Evolutionary conservation across 2,797 vertebrate genomes (phyloP), one percentile per base, ranked within the genome.

Genomic region (Pipistrellus pygmaeus): DNA sequence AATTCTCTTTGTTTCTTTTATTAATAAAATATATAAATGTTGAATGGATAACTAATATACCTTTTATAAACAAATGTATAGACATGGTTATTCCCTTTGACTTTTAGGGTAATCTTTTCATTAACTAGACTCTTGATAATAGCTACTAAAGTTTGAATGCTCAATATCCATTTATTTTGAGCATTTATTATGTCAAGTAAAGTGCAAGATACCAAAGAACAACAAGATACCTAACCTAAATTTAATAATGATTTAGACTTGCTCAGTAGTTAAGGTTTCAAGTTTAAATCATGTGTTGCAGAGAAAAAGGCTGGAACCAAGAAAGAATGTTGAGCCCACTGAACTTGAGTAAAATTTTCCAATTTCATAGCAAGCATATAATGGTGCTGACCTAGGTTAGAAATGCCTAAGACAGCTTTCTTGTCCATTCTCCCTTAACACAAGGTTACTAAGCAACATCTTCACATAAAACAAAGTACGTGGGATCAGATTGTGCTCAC

Each of bases 361-460:
- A 94, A 2, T 95, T 95, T 93, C 62, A 81, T 75, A 69, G 85
- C 80, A 94, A 85, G 51, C 2, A 48, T 87, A 94, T 88, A 95
- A 94, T 90, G 69, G 78, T 88, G 69, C 51, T 93, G 95, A 92
- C 90, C 66, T 91, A 77, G 89, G 51, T 85, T 82, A 81, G 85
- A 91, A 92, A 96, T 96, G 81, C 85, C 87, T 75, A 27, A 94
- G 68, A 96, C 82, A 80, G 93, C 41, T 95, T 90, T 91, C 87
- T 78, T 95, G 81, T 72, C 53, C 69, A 93, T 94, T 97, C 64
- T 89, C 38, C 75, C 85, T 94, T 96, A 93, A 96, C 80, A 95
- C 72, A 92, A 95, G 75, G 97, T 96, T 97, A 96, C 96, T 91
- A 78, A 93, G 97, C 96, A 97, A 96, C 96, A 93, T 80, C 78